A percentile compares a stretch with the other conserved stretches of the same genome.
These are phyloP conservation scores for Deroplatys truncata DNA, from an alignment of 2,888 invertebrate species.

Conservation along the genomic window DNA sequence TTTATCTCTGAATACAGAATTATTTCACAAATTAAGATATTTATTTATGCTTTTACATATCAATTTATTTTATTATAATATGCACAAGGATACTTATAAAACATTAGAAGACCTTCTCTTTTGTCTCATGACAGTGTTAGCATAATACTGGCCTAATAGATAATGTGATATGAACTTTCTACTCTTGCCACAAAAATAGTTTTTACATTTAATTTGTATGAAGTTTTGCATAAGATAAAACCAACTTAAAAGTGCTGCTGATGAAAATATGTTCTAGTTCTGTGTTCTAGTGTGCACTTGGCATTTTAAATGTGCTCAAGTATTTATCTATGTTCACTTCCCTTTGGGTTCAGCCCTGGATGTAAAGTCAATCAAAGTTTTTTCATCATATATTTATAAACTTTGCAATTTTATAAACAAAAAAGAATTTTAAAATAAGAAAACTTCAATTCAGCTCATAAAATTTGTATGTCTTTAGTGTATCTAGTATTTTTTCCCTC, in stretches of 20 bases:
- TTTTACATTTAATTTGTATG: neutral
- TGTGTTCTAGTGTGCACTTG: neutral
- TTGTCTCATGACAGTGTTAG: neutral
- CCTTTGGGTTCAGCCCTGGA: neutral
- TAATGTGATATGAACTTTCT: neutral
- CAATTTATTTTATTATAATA: neutral
- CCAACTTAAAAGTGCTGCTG: neutral
- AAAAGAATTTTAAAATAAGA: neutral
- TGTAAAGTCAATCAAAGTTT: neutral
- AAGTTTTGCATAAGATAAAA: neutral
- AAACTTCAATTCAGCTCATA: neutral
- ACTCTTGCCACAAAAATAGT: neutral
- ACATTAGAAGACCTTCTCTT: neutral
- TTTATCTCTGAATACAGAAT: no score
- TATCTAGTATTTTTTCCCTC: constrained; percentile 4
- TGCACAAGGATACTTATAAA: neutral
- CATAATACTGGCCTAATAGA: neutral
- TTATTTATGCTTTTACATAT: neutral
- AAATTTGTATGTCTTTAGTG: neutral
- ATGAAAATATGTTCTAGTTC: neutral
- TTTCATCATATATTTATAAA: neutral
- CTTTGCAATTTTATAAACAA: neutral
- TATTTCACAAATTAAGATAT: no score
- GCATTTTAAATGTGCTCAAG: neutral
- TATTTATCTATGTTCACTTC: neutral